Base-by-base conservation (phyloP, 2,113 vertebrate species). In the Aphyosemion australe region DNA sequence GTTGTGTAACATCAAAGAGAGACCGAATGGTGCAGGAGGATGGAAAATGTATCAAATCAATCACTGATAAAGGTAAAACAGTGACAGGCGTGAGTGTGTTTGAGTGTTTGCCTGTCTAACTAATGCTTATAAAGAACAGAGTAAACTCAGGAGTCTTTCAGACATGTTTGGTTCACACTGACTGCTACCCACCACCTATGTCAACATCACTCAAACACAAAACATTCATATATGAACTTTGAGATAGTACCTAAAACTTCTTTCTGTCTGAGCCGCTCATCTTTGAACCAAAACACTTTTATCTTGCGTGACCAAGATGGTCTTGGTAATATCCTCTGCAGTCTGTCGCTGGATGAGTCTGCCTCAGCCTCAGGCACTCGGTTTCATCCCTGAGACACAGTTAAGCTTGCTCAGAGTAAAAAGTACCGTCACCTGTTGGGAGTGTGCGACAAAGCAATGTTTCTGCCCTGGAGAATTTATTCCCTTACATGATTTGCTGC, bases 401-500 rank as follows among this genome's bases (percentile, higher is more conserved):
- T 45, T 51, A 58, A 15, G 6, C 26, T 80, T 60, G 57, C 48
- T 59, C 1, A 1, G 52, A 80, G 55, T 18, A 74, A 16, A 74
- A 76, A 69, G 47, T 49, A 43, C 42, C 47, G 19, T 52, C 51
- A 84, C 81, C 72, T 83, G 78, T 79, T 84, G 64, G n/a, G 49
- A 32, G 15, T 63, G 57, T 78, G 66, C 47, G 69, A 59, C 72
- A 57, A 43, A 76, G 66, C 34, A 56, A 43, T 56, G 61, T 67
- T 76, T 61, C 41, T 57, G 59, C 73, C 65, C 69, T 61, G 41
- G 45, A 63, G 41, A 61, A 53, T 43, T 37, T 54, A 80, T 80
- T 76, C 76, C 65, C 72, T 65, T 67, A 37, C 9, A 71, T 61
- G 80, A 74, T 84, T 76, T 72, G 75, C 77, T 76, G 64, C 74